Base-by-base conservation (phyloP, 1,140 invertebrate species). In the Eriosoma lanigerum region DNA sequence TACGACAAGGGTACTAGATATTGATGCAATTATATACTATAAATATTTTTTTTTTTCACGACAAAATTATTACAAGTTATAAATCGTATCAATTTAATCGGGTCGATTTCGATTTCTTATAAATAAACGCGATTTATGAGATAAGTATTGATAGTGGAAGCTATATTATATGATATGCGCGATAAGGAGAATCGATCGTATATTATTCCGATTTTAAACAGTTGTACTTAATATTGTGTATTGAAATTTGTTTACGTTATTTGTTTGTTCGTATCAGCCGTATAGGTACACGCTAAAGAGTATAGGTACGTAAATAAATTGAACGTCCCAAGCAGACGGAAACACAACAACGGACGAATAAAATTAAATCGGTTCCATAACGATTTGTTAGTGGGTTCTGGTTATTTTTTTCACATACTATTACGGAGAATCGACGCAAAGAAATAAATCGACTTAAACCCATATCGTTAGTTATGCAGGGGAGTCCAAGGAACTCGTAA, bases 341-440 rank as follows among this genome's bases (percentile, higher is more conserved):
- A 38, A 64, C 13, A 48, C 13, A 48, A 10, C 62, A 19, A 44
- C 32, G 32, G 62, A 38, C 32, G 32, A 64, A 64, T 64, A 64
- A 64, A 64, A 64, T 64, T 38, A 64, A 64, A 38, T 44, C 32
- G 32, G 32, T 64, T 64, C n/a, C 29, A 64, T 13, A 38, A 64
- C 62, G 62, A 64, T 38, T 64, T 64, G 62, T n/a, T n/a, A n/a
- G 29, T n/a, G 26, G n/a, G 13, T 60, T 60, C 24, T 26, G 24
- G 56, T 21, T 26, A 60, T 60, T 60, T 60, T 38, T 29, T 60
- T 26, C 26, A 19, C 60, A 12, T 3, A 26, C 10, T 58, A 58
- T 6, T 60, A 26, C 5, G 12, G 3, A 21, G 46, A 10, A 6
- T 0, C 19, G 60, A n/a, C 3, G 60, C 17, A 32, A 17, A 1